Evolutionary conservation across 30 jellyfish, hydroid and myxozoan species (phyloP), one percentile per base, ranked within the genome.

Genomic region (Clytia hemisphaerica): DNA sequence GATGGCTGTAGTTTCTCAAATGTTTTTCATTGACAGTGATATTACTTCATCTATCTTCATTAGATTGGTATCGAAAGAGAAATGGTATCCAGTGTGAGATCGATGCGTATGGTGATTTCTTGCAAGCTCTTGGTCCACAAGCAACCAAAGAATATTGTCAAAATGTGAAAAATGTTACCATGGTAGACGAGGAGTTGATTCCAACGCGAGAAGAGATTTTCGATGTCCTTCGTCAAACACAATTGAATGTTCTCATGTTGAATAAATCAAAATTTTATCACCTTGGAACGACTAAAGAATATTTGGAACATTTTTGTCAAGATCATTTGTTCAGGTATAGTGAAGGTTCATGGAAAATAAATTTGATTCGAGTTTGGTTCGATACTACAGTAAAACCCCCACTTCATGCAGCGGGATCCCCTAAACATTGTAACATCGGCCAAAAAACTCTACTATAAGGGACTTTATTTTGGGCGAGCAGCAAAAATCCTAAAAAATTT

Each of bases 81-180:
- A 80, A 83, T 14, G 76, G 68, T 6, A 7, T 86, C 19, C 58
- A 47, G 47, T 86, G 96, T 79, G 96, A 86, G 61, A 74, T 86
- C 48, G 96, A 86, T 78, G 96, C 96, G 4, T 86, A 86, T 73
- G 96, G 96, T 0, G 96, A 80, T 65, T 83, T 83, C 68, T 49
- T 83, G 59, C 96, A 86, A 73, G 90, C 96, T 4, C 88, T 86
- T 74, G 96, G 96, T 2, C 86, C 93, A 64, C 94, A 79, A 36
- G 93, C 94, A 12, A 73, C 92, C 14, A 60, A 29, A 7, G 96
- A 68, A 34, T 86, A 86, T 44, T 86, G 96, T 53, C 60, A 72
- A n/a, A 80, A 78, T 79, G 87, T 73, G 5, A 58, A 51, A 24
- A 86, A 86, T 79, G 96, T 86, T 7, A 86, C 96, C 0, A 12